Conservation (phyloP, 2,113 vertebrate genomes). For the Tylochromis polylepis region DNA sequence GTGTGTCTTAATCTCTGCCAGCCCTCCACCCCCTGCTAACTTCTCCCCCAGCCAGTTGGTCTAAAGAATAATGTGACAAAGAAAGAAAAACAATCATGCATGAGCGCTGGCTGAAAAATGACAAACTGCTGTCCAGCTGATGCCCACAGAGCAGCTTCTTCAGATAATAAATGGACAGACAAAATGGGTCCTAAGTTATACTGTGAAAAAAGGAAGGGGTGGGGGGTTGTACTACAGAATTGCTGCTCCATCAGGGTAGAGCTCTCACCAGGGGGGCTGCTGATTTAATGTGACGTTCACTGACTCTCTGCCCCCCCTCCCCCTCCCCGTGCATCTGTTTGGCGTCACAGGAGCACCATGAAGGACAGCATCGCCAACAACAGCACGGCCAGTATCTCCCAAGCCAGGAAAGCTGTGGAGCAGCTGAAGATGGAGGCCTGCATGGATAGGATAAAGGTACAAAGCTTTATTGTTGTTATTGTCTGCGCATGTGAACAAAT, state of each 20-base stretch:
- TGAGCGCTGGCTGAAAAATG: slow-evolving; percentile 5
- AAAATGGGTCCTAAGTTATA: slow-evolving; percentile 13
- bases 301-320: not conserved
- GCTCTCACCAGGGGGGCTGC: not conserved
- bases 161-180: slow-evolving; percentile 22
- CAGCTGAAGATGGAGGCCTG: slow-evolving; percentile 99
- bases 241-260: not conserved
- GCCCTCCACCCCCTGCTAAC: not conserved
- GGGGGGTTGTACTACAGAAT: not conserved
- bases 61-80: not conserved
- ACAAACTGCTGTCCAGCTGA: slow-evolving; percentile 21
- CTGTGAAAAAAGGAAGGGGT: not conserved
- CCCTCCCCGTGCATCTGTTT: not conserved
- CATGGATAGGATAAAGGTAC: slow-evolving; percentile 97
- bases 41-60: not conserved
- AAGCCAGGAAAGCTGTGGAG: slow-evolving; percentile 95
- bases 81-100: not conserved
- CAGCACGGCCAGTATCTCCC: slow-evolving; percentile 93
- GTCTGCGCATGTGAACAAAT: not conserved
- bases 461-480: not conserved
- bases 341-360: slow-evolving; percentile 76
- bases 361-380: slow-evolving; percentile 87
- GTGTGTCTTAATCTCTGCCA: not conserved
- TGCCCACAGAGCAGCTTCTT: slow-evolving; percentile 14
- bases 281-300: slow-evolving; percentile 18